phyloP scores from a whole-genome alignment of 2,113 vertebrate genomes.

The Plestiodon gilberti region DNA sequence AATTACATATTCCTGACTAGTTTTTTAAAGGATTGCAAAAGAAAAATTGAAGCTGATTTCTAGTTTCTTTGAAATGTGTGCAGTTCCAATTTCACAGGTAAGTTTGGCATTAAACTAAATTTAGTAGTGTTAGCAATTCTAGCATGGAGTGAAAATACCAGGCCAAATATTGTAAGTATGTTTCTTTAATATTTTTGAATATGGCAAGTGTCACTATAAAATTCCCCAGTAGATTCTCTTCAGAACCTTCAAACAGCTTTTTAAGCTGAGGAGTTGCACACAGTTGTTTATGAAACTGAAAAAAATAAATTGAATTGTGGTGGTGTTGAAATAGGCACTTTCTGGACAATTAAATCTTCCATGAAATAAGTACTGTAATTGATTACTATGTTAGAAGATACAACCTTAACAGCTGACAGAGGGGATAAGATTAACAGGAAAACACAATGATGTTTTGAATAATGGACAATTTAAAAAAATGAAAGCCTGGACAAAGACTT shows the following conservation, averaged over 20 bases:
- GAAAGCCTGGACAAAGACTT: neutral
- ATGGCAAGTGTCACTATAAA: too few species aligned
- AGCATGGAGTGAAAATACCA: conserved; percentile 37
- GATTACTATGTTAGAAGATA: neutral
- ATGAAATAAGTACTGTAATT: neutral
- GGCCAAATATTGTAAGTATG: conserved; percentile 24
- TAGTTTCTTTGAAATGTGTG: conserved; percentile 47
- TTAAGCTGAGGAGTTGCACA: neutral
- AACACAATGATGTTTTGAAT: neutral
- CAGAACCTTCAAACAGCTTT: too few species aligned
- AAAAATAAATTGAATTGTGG: too few species aligned
- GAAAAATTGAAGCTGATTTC: conserved; percentile 46
- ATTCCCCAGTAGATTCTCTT: too few species aligned
- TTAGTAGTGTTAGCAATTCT: conserved; percentile 57
- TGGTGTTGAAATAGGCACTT: neutral
- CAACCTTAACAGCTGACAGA: neutral
- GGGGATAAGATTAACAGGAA: neutral
- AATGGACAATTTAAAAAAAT: neutral
- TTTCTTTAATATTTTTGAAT: too few species aligned
- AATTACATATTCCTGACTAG: conserved; percentile 55
- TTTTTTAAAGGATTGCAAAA: conserved; percentile 57
- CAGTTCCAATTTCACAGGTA: conserved; percentile 55
- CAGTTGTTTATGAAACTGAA: neutral
- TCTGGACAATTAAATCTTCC: neutral
- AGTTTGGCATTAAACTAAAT: conserved; percentile 59